Evolutionary conservation across 2,113 vertebrate species (phyloP).

Genomic region (Chascanopsetta lugubris): DNA sequence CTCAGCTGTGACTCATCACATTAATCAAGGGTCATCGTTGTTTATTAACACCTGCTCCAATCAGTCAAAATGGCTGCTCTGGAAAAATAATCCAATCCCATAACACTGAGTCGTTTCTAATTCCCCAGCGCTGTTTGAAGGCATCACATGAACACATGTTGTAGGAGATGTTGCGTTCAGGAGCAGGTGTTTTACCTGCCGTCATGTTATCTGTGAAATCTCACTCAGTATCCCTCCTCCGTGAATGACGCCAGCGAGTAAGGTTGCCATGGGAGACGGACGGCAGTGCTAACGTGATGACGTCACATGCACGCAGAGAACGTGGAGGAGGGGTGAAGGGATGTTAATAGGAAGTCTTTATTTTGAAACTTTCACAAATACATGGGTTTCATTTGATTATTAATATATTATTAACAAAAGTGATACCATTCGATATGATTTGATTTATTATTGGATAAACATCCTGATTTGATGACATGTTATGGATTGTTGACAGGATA

Average conservation of each 20-base stretch:
- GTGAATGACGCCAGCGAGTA: neutral
- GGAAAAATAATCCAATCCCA: neutral
- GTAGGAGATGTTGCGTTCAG: too few relatives aligned
- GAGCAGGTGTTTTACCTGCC: constrained; percentile 36
- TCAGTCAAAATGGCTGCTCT: neutral
- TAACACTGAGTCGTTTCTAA: too few relatives aligned
- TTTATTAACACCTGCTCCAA: neutral
- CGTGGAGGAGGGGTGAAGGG: neutral
- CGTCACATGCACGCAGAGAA: neutral
- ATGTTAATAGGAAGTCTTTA: neutral
- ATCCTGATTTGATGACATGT: too few relatives aligned
- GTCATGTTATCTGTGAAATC: constrained; percentile 15
- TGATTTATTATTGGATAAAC: too few relatives aligned
- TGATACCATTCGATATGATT: too few relatives aligned
- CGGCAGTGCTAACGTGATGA: constrained; percentile 2
- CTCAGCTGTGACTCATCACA: neutral
- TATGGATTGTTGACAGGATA: too few relatives aligned
- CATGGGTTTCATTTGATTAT: neutral
- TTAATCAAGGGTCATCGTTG: neutral
- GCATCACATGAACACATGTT: neutral
- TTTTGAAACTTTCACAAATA: neutral
- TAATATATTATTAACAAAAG: too few relatives aligned
- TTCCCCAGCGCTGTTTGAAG: neutral
- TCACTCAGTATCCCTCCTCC: constrained; percentile 34
- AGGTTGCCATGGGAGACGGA: constrained; percentile 44